These are phyloP conservation scores for Drosophila setifemur DNA, from an alignment of 1,140 invertebrate species.

Conservation along the genomic window DNA sequence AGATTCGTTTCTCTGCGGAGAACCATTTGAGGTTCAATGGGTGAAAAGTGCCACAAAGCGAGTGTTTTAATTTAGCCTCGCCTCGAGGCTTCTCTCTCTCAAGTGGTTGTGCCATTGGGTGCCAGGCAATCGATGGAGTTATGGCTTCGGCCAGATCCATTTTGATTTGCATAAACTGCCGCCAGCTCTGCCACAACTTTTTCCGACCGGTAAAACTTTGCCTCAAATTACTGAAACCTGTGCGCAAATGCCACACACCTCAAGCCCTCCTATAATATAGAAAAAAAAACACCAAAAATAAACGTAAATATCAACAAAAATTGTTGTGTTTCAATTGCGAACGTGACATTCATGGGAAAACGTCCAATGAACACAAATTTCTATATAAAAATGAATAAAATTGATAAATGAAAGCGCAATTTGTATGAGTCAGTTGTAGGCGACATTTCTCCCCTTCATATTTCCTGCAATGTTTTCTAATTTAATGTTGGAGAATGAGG, in stretches of 20 bases:
- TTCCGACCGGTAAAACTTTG: constrained; percentile 28
- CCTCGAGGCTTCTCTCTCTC: constrained; percentile 46
- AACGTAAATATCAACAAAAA: constrained; percentile 23
- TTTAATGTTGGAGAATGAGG: background rate
- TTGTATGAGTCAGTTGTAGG: constrained; percentile 37
- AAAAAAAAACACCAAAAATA: background rate
- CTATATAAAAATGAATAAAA: constrained; percentile 29
- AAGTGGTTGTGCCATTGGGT: constrained; percentile 51
- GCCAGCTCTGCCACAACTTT: constrained; percentile 19
- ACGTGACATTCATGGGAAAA: constrained; percentile 66
- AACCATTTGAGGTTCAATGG: constrained; percentile 35
- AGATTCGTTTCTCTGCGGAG: background rate
- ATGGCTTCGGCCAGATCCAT: constrained; percentile 34
- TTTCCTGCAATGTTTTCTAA: constrained; percentile 11
- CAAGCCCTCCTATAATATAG: background rate
- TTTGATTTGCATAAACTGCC: constrained; percentile 74
- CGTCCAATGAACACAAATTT: constrained; percentile 22
- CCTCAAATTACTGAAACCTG: constrained; percentile 43
- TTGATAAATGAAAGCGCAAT: constrained; percentile 53
- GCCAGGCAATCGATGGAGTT: constrained; percentile 34
- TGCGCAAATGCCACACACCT: background rate
- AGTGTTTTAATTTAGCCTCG: constrained; percentile 67
- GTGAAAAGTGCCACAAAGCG: constrained; percentile 57
- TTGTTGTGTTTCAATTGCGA: constrained; percentile 30
- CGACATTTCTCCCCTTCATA: constrained; percentile 1